phyloP scores from a whole-genome alignment of 2,113 vertebrate genomes.

The Eleginops maclovinus region DNA sequence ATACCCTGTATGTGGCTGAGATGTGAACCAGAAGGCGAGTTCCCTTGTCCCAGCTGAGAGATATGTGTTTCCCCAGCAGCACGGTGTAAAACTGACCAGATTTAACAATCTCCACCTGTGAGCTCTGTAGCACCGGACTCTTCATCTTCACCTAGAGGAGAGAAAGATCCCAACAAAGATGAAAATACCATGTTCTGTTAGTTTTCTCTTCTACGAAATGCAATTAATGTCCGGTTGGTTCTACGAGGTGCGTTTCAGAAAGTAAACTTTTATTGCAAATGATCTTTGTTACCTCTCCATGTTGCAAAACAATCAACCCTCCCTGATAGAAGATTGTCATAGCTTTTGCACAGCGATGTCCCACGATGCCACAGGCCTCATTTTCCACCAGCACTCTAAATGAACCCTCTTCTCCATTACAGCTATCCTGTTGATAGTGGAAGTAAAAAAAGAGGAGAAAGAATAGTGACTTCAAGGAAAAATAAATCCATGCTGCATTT shows the following conservation, averaged over 20 bases:
- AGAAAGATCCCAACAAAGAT: background rate
- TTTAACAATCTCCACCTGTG: constrained; percentile 87
- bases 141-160: constrained; percentile 88
- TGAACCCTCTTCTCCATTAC: constrained; percentile 85
- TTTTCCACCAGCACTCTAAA: constrained; percentile 93
- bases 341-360: constrained; percentile 89
- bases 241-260: background rate
- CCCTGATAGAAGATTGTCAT: constrained; percentile 87
- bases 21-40: constrained; percentile 89
- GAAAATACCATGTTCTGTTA: background rate
- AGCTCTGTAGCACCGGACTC: constrained; percentile 83
- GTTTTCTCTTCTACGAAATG: background rate
- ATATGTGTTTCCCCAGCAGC: constrained; percentile 88
- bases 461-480: background rate
- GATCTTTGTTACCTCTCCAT: constrained; percentile 84
- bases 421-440: constrained; percentile 87
- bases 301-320: constrained; percentile 89
- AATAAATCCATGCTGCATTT: background rate
- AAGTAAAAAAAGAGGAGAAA: background rate
- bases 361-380: constrained; percentile 89
- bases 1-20: constrained; percentile 88
- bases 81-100: constrained; percentile 91
- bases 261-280: background rate
- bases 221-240: background rate
- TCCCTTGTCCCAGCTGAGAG: constrained; percentile 90